These are phyloP conservation scores for Alentia gelatinosa DNA, from an alignment of 2,888 invertebrate species.

Conservation along the genomic window DNA sequence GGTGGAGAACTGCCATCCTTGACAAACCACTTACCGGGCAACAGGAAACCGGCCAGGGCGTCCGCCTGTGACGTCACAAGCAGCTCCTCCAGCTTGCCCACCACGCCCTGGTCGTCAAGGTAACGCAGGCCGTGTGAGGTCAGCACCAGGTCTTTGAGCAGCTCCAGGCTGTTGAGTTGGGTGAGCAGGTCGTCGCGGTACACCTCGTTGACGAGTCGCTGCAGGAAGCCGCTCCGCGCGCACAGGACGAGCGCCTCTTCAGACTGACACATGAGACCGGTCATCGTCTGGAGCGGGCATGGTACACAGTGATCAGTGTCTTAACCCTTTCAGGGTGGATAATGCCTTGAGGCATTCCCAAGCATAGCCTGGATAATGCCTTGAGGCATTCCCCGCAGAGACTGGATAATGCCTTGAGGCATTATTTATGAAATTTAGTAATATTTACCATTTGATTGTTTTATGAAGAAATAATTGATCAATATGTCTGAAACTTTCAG, in stretches of 20 bases:
- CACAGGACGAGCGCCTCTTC: conserved; percentile 84
- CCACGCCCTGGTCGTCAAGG: conserved; percentile 86
- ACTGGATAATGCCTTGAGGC: no score
- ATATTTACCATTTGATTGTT: no score
- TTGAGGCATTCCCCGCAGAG: neutral
- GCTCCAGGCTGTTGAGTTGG: conserved; percentile 90
- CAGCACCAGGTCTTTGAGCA: conserved; percentile 87
- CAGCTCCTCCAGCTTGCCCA: conserved; percentile 85
- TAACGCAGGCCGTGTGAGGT: conserved; percentile 88
- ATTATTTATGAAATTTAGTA: no score
- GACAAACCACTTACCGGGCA: conserved; percentile 84
- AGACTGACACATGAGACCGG: conserved; percentile 70
- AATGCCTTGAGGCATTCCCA: neutral
- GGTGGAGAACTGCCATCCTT: no score
- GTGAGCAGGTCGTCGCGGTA: conserved; percentile 88
- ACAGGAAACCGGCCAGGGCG: conserved; percentile 85
- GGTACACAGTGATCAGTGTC: neutral
- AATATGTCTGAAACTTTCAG: no score
- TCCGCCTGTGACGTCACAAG: conserved; percentile 84
- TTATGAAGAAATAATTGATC: no score
- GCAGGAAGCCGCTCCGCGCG: conserved; percentile 85
- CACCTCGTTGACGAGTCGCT: conserved; percentile 85
- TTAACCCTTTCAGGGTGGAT: neutral
- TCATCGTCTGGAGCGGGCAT: neutral
- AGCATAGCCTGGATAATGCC: neutral